Evolutionary conservation across 2,888 invertebrate species (phyloP).

Genomic region (Stramonita haemastoma): DNA sequence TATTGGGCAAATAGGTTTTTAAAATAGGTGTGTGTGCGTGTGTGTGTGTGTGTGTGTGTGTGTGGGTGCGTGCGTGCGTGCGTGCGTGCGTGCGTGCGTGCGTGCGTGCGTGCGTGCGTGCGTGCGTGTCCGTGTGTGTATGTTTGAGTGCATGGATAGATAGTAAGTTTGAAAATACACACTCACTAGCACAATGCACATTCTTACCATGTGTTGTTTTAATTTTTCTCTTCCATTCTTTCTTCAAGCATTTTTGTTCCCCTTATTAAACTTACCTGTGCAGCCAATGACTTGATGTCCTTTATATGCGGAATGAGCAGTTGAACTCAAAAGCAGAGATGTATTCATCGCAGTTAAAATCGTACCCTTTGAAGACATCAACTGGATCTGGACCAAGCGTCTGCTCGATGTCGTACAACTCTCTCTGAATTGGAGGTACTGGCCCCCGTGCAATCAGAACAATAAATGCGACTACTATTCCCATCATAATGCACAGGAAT

Average conservation of each 20-base stretch:
- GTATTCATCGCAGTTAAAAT: conserved; percentile 67
- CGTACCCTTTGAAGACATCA: conserved; percentile 65
- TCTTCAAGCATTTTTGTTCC: too few species aligned
- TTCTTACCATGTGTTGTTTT: too few species aligned
- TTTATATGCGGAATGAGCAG: conserved; percentile 45
- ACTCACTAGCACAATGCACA: too few species aligned
- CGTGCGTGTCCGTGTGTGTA: neutral
- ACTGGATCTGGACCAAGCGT: conserved; percentile 63
- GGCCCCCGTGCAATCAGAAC: neutral
- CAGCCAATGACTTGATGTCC: neutral
- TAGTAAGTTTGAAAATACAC: neutral
- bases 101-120: neutral
- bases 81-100: neutral
- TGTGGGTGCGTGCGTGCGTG: neutral
- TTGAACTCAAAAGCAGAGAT: conserved; percentile 70
- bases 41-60: neutral
- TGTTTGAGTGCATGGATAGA: neutral
- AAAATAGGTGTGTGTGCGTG: too few species aligned
- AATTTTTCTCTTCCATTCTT: too few species aligned
- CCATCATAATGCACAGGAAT: neutral
- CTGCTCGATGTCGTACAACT: conserved; percentile 49
- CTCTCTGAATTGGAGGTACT: neutral
- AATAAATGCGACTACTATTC: neutral
- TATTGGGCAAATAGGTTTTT: too few species aligned
- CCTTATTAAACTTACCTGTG: neutral